Conservation (phyloP, 1,140 invertebrate genomes). For the Drosophila erecta region DNA sequence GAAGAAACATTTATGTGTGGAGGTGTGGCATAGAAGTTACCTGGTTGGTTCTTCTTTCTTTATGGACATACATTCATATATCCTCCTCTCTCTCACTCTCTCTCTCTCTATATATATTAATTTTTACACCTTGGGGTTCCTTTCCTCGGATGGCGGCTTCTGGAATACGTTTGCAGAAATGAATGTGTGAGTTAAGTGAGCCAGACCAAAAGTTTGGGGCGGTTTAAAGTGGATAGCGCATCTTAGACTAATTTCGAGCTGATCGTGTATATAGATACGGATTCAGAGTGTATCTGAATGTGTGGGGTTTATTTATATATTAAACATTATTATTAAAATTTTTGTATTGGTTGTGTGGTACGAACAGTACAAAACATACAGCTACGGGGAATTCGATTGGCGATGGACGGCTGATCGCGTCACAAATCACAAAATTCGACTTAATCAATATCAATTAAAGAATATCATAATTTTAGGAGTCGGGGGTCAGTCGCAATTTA, state of each 20-base stretch:
- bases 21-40: conserved; percentile 74
- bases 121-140: background rate
- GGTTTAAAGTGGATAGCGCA: conserved; percentile 2
- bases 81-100: conserved; percentile 1
- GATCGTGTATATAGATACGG: conserved; percentile 8
- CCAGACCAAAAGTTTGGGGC: background rate
- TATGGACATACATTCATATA: background rate
- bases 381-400: conserved; percentile 2
- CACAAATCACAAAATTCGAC: background rate
- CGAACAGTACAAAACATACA: conserved; percentile 9
- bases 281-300: conserved; percentile 2
- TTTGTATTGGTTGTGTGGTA: conserved; percentile 14
- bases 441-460: background rate
- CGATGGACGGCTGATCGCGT: background rate
- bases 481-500: conserved; percentile 48
- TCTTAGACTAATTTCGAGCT: conserved; percentile 13
- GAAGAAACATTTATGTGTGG: conserved; percentile 76
- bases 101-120: background rate
- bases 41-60: conserved; percentile 59
- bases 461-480: conserved; percentile 9
- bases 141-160: conserved; percentile 6
- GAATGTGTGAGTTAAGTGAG: conserved; percentile 9
- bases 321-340: background rate
- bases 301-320: background rate
- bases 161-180: conserved; percentile 22